phyloP scores from a whole-genome alignment of 2,797 vertebrate genomes.

The Lophius americanus region DNA sequence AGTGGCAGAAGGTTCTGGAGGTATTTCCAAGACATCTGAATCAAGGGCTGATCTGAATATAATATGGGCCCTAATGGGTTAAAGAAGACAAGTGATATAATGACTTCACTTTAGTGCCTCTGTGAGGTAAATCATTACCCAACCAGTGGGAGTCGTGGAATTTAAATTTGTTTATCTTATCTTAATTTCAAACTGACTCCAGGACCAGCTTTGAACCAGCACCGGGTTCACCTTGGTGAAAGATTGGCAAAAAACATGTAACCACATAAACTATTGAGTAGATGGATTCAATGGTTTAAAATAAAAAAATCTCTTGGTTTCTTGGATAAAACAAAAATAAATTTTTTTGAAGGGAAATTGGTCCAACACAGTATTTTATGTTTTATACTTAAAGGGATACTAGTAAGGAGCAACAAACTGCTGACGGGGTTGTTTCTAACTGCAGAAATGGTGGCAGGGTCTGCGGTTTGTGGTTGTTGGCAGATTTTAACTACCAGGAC shows the following conservation, averaged over 20 bases:
- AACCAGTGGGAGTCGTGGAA: no score
- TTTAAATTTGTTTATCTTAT: no score
- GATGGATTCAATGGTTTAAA: neutral
- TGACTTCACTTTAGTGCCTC: no score
- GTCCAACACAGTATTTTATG: neutral
- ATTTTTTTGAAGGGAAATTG: neutral
- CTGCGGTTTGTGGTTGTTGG: conserved; percentile 52
- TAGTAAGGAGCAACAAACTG: conserved; percentile 29
- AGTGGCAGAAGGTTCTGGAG: no score
- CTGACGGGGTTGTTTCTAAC: conserved; percentile 33
- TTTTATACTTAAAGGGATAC: conserved; percentile 10
- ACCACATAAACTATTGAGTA: conserved; percentile 2
- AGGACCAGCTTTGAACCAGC: no score
- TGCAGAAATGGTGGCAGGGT: conserved; percentile 38
- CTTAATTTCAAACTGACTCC: no score
- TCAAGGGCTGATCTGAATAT: no score
- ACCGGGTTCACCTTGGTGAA: no score
- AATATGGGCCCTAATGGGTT: no score
- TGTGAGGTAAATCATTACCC: no score
- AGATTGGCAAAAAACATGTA: neutral
- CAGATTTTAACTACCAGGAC: conserved; percentile 51
- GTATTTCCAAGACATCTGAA: no score
- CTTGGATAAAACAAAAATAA: conserved; percentile 5
- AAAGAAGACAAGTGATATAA: no score
- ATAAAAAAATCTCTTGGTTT: neutral